Conservation (phyloP, 2,888 invertebrate genomes). For the Yponomeuta sedellus region DNA sequence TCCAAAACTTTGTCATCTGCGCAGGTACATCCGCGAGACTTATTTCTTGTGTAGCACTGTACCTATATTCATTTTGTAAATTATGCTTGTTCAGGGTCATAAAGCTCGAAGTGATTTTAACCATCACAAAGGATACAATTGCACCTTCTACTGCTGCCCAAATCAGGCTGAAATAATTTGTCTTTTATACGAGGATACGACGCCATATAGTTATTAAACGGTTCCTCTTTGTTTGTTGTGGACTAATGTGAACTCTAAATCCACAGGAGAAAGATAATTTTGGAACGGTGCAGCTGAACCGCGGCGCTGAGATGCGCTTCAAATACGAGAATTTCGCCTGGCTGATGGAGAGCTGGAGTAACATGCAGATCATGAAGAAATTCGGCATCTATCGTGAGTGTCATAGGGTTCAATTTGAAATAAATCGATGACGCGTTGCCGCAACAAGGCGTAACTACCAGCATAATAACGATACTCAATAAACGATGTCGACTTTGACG, state of each 20-base stretch:
- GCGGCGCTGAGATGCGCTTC: conserved; percentile 43
- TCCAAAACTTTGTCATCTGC: no score
- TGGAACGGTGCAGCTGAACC: conserved; percentile 42
- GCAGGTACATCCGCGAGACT: no score
- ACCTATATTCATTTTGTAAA: no score
- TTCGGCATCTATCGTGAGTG: conserved; percentile 57
- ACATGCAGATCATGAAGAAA: conserved; percentile 53
- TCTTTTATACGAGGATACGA: no score
- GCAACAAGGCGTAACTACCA: neutral
- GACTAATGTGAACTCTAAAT: neutral
- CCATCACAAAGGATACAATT: neutral
- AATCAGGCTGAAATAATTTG: no score
- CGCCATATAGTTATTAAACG: no score
- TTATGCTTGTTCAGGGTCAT: no score
- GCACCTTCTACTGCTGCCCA: no score
- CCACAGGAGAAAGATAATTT: conserved; percentile 49
- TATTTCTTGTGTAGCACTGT: no score
- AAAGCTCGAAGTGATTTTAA: neutral
- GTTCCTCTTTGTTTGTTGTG: no score
- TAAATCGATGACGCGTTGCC: neutral
- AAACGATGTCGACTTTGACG: no score
- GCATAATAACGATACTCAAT: no score
- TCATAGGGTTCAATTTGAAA: neutral
- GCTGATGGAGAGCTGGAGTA: conserved; percentile 55
- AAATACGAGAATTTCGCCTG: conserved; percentile 53